Percentiles rank a stretch among this genome's conserved stretches.
Evolutionary conservation across 2,797 vertebrate species (phyloP).

Genomic region (Tangara arthus): DNA sequence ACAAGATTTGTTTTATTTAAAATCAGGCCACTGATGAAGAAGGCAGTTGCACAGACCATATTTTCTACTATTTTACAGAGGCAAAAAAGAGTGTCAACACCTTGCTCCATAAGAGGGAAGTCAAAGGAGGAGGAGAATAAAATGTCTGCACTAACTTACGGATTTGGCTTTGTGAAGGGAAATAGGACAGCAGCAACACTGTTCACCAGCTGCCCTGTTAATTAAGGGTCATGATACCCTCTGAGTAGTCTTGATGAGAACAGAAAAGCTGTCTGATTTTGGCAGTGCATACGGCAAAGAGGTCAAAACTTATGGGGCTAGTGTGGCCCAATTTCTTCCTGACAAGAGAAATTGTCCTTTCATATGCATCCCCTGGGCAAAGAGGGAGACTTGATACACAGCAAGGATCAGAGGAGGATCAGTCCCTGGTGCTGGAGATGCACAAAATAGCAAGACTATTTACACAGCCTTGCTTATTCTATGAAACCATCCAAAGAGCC

Average conservation of each 20-base stretch:
- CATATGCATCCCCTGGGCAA: background rate
- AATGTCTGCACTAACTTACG: background rate
- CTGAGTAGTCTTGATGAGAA: background rate
- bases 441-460: background rate
- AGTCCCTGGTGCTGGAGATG: background rate
- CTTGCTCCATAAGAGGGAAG: background rate
- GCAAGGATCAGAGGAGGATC: background rate
- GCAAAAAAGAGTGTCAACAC: background rate
- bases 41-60: background rate
- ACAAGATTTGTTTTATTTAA: background rate
- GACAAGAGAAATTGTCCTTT: background rate
- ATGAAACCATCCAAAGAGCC: background rate
- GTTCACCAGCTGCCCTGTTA: background rate
- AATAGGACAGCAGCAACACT: background rate
- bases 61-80: background rate
- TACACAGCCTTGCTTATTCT: background rate
- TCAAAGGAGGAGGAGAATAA: background rate
- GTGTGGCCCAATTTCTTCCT: background rate
- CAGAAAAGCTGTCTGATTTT: background rate
- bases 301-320: background rate
- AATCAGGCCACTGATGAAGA: background rate
- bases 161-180: background rate
- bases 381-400: background rate
- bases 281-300: background rate
- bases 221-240: background rate